Evolutionary conservation across 2,888 invertebrate genomes (phyloP).

Genomic region (Xestoiulus laeticollis): DNA sequence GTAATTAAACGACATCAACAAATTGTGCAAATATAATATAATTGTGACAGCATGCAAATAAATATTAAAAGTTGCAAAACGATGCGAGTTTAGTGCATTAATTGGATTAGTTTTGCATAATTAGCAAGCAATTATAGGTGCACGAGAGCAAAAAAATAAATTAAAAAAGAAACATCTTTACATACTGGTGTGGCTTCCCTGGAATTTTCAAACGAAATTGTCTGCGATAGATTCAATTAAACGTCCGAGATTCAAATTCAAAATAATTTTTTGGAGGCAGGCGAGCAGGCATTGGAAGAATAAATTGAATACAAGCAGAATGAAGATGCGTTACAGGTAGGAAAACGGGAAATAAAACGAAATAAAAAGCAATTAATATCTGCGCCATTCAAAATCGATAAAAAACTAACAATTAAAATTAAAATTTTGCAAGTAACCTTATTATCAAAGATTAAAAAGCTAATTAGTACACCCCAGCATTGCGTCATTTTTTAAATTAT

Average conservation of each 20-base stretch:
- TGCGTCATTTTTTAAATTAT: too few species aligned
- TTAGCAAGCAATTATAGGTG: background rate
- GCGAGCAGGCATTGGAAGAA: conserved; percentile 10
- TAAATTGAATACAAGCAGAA: conserved; percentile 43
- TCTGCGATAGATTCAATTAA: conserved; percentile 3
- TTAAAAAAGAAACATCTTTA: background rate
- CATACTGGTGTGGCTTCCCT: conserved; percentile 50
- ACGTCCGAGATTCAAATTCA: background rate
- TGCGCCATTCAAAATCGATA: background rate
- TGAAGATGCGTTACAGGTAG: background rate
- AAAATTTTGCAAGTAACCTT: too few species aligned
- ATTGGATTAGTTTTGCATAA: background rate
- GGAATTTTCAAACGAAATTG: conserved; percentile 3
- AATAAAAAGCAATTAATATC: background rate
- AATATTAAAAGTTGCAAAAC: background rate
- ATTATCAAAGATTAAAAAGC: too few species aligned
- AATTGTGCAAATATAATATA: conserved; percentile 25
- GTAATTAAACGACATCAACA: background rate
- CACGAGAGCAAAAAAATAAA: background rate
- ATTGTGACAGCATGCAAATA: background rate
- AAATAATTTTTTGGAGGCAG: background rate
- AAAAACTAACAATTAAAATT: background rate
- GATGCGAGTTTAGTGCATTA: background rate
- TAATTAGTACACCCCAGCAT: too few species aligned
- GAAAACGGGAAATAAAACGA: background rate